These are phyloP conservation scores for Troides helena DNA, from an alignment of 2,888 invertebrate species.

Conservation along the genomic window DNA sequence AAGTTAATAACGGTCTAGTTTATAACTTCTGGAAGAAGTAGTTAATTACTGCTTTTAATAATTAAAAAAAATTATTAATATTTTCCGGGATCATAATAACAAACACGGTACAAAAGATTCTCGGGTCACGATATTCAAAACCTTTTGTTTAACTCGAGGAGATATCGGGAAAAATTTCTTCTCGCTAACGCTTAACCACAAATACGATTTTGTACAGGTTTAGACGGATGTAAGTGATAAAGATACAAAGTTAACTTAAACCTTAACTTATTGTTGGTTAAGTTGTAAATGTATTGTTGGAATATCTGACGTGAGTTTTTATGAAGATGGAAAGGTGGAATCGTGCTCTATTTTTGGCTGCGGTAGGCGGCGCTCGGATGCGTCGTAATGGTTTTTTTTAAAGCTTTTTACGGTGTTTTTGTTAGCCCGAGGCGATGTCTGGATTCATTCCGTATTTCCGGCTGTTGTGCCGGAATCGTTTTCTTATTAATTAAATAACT, in stretches of 20 bases:
- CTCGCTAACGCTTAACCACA: constrained; percentile 68
- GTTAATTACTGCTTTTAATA: no score
- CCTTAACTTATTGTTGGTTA: constrained; percentile 6
- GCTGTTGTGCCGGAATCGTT: constrained; percentile 64
- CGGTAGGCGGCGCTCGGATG: constrained; percentile 77
- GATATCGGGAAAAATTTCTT: constrained; percentile 64
- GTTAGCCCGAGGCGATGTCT: constrained; percentile 63
- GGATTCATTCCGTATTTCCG: constrained; percentile 70
- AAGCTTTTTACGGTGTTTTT: constrained; percentile 60
- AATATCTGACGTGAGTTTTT: constrained; percentile 25
- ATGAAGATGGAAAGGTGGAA: constrained; percentile 28
- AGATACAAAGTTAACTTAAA: constrained; percentile 8
- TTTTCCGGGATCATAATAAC: no score
- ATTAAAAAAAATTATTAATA: no score
- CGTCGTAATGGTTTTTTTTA: constrained; percentile 63
- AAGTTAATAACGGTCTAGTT: no score
- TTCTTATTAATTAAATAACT: constrained; percentile 31
- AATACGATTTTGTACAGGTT: constrained; percentile 28
- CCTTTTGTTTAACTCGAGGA: constrained; percentile 47
- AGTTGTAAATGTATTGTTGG: constrained; percentile 28
- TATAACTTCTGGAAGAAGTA: no score
- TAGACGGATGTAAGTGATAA: constrained; percentile 34
- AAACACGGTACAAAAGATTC: constrained; percentile 39
- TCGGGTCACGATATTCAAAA: constrained; percentile 54
- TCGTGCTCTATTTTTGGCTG: constrained; percentile 75